A percentile compares a stretch with the other conserved stretches of the same genome.
Conservation (phyloP, 2,888 invertebrate genomes). For the Antitype chi region DNA sequence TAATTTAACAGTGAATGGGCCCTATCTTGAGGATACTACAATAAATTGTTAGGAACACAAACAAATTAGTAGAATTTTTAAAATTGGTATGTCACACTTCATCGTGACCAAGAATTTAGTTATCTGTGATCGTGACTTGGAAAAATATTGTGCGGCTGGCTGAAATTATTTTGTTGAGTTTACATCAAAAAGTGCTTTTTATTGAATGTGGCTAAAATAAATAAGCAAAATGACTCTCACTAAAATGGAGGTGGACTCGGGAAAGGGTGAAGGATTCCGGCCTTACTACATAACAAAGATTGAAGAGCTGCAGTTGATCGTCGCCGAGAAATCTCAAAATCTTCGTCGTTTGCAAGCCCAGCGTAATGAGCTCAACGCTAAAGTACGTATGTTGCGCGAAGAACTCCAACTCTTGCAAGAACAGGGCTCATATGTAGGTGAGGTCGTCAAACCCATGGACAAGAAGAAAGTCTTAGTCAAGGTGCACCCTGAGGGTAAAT, state of each 20-base stretch:
- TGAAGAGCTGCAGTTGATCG: conserved; percentile 98
- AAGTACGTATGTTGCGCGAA: conserved; percentile 99
- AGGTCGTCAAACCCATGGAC: conserved; percentile 99
- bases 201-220: conserved; percentile 67
- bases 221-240: conserved; percentile 82
- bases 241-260: conserved; percentile 94
- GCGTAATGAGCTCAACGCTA: conserved; percentile 99
- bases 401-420: conserved; percentile 99
- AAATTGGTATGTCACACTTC: conserved; percentile 55
- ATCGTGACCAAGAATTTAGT: too few species aligned
- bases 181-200: conserved; percentile 34
- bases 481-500: conserved; percentile 99
- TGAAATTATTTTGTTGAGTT: conserved; percentile 50
- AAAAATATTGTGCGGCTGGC: conserved; percentile 64
- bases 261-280: conserved; percentile 96
- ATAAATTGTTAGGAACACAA: neutral
- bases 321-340: conserved; percentile 99
- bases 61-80: conserved; percentile 43
- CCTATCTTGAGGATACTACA: too few species aligned
- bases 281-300: conserved; percentile 99
- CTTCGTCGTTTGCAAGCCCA: conserved; percentile 99
- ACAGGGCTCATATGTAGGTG: conserved; percentile 99
- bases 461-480: conserved; percentile 99
- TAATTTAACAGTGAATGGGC: neutral
- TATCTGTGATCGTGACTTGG: conserved; percentile 83